phyloP scores from a whole-genome alignment of 2,888 invertebrate genomes.

The Eupithecia subfuscata region DNA sequence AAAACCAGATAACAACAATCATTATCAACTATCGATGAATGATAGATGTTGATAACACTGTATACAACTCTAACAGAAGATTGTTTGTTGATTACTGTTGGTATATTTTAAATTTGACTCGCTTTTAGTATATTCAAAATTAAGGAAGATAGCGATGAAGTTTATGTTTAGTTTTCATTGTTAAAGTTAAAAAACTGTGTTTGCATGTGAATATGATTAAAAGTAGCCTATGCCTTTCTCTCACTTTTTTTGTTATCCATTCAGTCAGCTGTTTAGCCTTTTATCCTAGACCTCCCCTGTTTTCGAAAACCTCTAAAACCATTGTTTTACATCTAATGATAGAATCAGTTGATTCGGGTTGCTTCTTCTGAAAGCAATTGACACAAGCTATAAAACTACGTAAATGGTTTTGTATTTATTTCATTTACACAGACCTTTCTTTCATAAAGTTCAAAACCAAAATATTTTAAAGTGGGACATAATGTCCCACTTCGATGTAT shows the following conservation, averaged over 20 bases:
- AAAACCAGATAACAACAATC: slow-evolving; percentile 29
- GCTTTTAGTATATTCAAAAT: not conserved
- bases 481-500: too few species aligned
- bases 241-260: not conserved
- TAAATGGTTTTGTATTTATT: too few species aligned
- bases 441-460: too few species aligned
- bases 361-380: too few species aligned
- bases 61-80: slow-evolving; percentile 23
- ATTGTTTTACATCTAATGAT: too few species aligned
- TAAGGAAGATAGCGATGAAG: not conserved
- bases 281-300: too few species aligned
- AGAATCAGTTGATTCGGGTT: too few species aligned
- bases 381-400: too few species aligned
- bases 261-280: not conserved
- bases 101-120: not conserved
- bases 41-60: slow-evolving; percentile 18
- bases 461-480: too few species aligned
- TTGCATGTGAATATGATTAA: not conserved
- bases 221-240: not conserved
- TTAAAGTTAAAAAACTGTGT: not conserved
- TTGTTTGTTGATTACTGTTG: slow-evolving; percentile 7
- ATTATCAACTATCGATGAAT: slow-evolving; percentile 28
- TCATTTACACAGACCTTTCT: too few species aligned
- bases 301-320: too few species aligned
- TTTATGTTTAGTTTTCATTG: not conserved